Base-by-base conservation (phyloP, 2,888 invertebrate genomes). In the Macrosiphum euphorbiae region DNA sequence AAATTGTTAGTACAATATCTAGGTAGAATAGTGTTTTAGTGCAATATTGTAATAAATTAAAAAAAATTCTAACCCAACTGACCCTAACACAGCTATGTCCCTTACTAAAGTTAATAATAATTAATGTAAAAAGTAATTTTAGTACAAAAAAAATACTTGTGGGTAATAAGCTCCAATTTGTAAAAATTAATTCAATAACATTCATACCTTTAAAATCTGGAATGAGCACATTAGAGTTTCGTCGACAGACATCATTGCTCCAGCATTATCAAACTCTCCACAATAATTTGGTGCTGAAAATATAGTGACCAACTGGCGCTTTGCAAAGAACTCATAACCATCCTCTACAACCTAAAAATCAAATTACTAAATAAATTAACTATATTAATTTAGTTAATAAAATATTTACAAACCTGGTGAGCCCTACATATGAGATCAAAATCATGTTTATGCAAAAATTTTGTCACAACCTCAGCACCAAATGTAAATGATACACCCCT, bases 151-250 rank as follows among this genome's bases (percentile, higher is more conserved):
- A 28, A 47, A 13, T 47, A 47, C 3, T 35, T 35, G 16, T 78
- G 3, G 7, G 44, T 44, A 86, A 28, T 86, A 47, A 44, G 20
- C 13, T 28, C 47, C 5, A 47, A 47, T 28, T 28, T 13, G 7
- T 28, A 44, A 26, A 47, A 47, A 47, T 86, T 5, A 16, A 86
- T 86, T 86, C 28, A 86, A 86, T 16, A 86, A 28, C 16, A 52
- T 41, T 16, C n/a, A 92, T 95, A 96, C 96, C 95, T 98, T 98
- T 96, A 98, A 96, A 96, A 98, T 98, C 96, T 98, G 97, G 97
- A 99, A 99, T 96, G 99, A 99, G 97, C 99, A 99, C 99, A 99
- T 99, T 95, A 99, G 97, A 95, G 99, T 99, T 96, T 99, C 99
- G 96, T 99, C 99, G 95, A 99, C 99, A 61, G 99, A 99, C 99